Evolutionary conservation across 2,113 vertebrate species (phyloP).

Genomic region (Chionomys nivalis): DNA sequence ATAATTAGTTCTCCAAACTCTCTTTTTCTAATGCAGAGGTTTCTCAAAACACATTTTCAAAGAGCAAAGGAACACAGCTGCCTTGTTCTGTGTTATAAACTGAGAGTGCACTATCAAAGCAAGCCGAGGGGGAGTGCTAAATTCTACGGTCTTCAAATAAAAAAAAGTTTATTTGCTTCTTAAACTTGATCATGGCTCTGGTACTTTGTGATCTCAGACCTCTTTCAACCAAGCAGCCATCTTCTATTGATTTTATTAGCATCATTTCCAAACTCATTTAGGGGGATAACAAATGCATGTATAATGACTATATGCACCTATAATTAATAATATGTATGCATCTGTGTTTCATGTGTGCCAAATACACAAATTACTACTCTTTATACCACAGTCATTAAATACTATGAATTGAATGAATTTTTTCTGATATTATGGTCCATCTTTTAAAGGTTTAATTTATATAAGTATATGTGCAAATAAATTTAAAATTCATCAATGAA

Average conservation of each 20-base stretch:
- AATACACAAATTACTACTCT: not conserved
- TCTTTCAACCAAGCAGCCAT: not conserved
- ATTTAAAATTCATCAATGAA: not conserved
- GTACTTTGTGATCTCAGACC: not conserved
- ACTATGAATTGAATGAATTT: not conserved
- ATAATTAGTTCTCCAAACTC: slow-evolving; percentile 44
- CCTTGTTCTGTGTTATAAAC: not conserved
- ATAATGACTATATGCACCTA: not conserved
- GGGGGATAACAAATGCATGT: not conserved
- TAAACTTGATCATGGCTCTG: not conserved
- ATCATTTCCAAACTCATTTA: not conserved
- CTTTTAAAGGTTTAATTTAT: not conserved
- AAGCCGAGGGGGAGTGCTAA: not conserved
- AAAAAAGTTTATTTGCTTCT: not conserved
- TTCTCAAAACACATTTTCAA: slow-evolving; percentile 46
- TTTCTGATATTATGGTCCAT: not conserved
- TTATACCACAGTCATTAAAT: not conserved
- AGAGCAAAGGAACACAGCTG: not conserved
- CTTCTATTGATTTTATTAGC: not conserved
- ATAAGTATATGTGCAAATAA: not conserved
- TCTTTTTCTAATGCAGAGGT: not conserved
- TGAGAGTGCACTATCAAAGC: not conserved
- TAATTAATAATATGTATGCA: not conserved
- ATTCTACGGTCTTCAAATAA: not conserved
- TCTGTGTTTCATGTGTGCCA: not conserved